These are phyloP conservation scores for Leptoclinus maculatus DNA, from an alignment of 2,797 vertebrate species.

Conservation along the genomic window DNA sequence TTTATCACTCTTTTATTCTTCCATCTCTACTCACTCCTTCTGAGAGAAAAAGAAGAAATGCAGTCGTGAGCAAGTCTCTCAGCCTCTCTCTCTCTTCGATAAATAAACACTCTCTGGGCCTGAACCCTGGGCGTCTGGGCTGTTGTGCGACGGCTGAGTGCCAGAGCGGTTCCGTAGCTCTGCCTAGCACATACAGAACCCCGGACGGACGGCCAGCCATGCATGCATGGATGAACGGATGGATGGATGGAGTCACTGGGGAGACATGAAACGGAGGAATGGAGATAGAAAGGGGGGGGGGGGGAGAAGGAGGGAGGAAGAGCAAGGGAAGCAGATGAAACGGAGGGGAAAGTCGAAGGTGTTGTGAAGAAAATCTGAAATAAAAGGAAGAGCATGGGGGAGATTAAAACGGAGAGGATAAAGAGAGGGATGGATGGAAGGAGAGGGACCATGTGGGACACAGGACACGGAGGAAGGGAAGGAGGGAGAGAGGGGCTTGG, in stretches of 20 bases:
- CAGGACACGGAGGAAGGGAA: conserved; percentile 42
- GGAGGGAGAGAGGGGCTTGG: conserved; percentile 43
- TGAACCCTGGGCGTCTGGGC: conserved; percentile 60
- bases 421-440: conserved; percentile 22
- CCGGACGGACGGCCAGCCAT: conserved; percentile 64
- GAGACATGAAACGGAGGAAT: conserved; percentile 70
- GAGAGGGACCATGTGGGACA: conserved; percentile 50
- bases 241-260: conserved; percentile 74
- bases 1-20: conserved; percentile 10
- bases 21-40: conserved; percentile 9
- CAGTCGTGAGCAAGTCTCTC: conserved; percentile 31
- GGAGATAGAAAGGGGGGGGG: conserved; percentile 29
- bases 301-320: conserved; percentile 3
- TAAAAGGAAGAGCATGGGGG: conserved; percentile 1
- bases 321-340: conserved; percentile 50
- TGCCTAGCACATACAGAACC: conserved; percentile 75
- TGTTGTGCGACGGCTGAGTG: conserved; percentile 71
- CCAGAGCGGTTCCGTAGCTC: conserved; percentile 69
- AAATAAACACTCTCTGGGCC: conserved; percentile 72
- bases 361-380: conserved; percentile 22
- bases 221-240: conserved; percentile 72
- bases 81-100: conserved; percentile 49
- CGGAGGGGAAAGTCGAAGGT: conserved; percentile 13
- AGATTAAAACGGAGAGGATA: conserved; percentile 25
- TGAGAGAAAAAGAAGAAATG: conserved; percentile 36